These are phyloP conservation scores for Lepisosteus osseus DNA, from an alignment of 2,113 vertebrate species.

Conservation along the genomic window DNA sequence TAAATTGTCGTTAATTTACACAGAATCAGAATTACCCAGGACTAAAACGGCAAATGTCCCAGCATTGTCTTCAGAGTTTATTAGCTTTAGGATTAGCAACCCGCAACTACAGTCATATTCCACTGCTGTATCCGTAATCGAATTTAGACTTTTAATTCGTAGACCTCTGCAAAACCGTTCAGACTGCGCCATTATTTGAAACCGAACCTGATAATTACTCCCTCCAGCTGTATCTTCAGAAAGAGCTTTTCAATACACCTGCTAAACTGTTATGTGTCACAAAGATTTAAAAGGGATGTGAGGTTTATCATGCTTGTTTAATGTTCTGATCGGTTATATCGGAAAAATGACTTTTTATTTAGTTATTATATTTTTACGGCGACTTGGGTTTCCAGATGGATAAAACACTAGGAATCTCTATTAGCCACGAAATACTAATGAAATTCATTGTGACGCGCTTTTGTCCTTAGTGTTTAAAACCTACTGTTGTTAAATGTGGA, in stretches of 20 bases:
- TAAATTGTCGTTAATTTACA: no score
- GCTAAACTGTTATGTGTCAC: neutral
- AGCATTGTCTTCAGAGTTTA: no score
- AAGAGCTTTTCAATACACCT: conserved; percentile 31
- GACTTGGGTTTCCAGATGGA: neutral
- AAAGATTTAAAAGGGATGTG: conserved; percentile 12
- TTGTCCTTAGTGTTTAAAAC: no score
- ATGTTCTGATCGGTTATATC: neutral
- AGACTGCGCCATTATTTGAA: neutral
- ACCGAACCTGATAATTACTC: conserved; percentile 29
- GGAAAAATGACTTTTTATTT: neutral
- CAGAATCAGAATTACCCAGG: no score
- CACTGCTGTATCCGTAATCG: neutral
- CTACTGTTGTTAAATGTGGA: no score
- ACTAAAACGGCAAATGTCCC: no score
- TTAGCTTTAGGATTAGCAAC: no score
- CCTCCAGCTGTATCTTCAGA: conserved; percentile 5
- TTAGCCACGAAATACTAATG: no score
- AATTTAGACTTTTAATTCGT: no score
- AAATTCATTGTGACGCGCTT: no score
- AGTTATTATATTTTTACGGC: neutral
- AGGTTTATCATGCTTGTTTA: conserved; percentile 1
- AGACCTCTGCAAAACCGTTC: no score
- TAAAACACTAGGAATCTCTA: neutral
- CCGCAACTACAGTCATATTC: no score